Conservation (phyloP, 2,113 vertebrate genomes). For the Paramormyrops kingsleyae region DNA sequence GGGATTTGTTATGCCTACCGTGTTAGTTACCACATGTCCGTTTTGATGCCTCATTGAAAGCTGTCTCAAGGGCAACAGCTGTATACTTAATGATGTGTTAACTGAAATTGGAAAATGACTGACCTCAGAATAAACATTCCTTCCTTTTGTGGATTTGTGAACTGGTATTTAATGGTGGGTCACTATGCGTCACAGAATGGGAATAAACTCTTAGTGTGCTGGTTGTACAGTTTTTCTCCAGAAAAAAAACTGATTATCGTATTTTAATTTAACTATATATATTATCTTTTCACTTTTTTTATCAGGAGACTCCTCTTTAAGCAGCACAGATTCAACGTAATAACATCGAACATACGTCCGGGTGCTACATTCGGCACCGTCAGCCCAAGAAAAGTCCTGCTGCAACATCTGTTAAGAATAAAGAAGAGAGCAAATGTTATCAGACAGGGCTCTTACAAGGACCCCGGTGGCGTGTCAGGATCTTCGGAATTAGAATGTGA, state of each 20-base stretch:
- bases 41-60: neutral
- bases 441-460: conserved; percentile 78
- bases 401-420: conserved; percentile 74
- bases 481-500: conserved; percentile 80
- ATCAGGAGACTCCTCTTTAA: conserved; percentile 19
- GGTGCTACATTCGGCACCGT: conserved; percentile 35
- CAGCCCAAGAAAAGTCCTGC: conserved; percentile 67
- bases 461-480: conserved; percentile 69
- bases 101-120: neutral
- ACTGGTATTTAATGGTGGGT: neutral
- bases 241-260: neutral
- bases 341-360: neutral
- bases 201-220: neutral
- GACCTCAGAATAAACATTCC: neutral
- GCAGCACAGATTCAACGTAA: conserved; percentile 68
- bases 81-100: neutral
- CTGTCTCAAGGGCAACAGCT: neutral
- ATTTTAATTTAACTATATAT: neutral
- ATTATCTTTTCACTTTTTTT: neutral
- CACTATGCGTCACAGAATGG: neutral
- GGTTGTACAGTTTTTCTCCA: neutral
- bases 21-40: neutral
- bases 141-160: neutral
- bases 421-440: conserved; percentile 70
- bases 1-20: neutral